Evolutionary conservation across 2,113 vertebrate species (phyloP).

Genomic region (Dromaius novaehollandiae): DNA sequence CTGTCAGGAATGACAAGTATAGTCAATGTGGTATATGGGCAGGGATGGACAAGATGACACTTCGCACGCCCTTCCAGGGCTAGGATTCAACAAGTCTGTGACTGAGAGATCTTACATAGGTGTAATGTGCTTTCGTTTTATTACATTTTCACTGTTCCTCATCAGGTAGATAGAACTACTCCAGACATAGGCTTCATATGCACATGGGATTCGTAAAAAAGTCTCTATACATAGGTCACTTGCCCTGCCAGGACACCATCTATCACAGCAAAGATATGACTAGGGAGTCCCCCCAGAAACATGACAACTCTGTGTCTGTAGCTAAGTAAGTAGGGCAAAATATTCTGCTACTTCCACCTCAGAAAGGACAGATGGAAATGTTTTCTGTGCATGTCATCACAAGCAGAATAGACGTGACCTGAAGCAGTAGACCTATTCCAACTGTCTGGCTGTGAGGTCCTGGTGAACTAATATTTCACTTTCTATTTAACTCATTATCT

Average conservation of each 20-base stretch:
- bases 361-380: constrained; percentile 31
- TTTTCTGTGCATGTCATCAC: neutral
- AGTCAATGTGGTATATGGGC: neutral
- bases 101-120: neutral
- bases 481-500: constrained; percentile 38
- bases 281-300: neutral
- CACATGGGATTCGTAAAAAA: neutral
- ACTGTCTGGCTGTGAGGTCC: neutral
- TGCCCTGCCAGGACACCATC: neutral
- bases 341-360: neutral
- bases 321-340: constrained; percentile 22
- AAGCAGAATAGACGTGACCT: constrained; percentile 53
- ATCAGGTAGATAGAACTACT: neutral
- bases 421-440: constrained; percentile 43
- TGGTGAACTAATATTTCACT: neutral
- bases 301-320: neutral
- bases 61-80: neutral
- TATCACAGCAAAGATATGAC: neutral
- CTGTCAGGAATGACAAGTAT: neutral
- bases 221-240: neutral
- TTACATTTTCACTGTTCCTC: neutral
- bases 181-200: neutral
- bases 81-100: neutral
- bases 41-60: neutral
- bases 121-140: neutral